A percentile compares a stretch with the other conserved stretches of the same genome.
Conservation (phyloP, 2,797 vertebrate species). For the Sphenopsis melanotis region DNA sequence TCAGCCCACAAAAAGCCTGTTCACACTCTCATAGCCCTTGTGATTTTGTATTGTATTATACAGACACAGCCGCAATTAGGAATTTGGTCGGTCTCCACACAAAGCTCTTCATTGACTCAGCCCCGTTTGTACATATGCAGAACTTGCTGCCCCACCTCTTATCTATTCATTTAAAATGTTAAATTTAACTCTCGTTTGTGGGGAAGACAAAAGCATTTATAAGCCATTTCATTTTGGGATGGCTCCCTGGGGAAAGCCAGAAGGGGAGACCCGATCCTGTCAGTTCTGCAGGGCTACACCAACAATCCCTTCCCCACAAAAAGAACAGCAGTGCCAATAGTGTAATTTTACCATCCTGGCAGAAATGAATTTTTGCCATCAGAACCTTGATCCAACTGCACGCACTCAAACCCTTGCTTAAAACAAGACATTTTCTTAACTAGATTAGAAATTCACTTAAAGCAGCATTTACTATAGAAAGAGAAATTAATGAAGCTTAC, state of each 20-base stretch:
- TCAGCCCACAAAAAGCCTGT: neutral
- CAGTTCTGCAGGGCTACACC: neutral
- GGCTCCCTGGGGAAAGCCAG: neutral
- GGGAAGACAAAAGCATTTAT: neutral
- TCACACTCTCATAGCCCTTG: neutral
- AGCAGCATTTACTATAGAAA: neutral
- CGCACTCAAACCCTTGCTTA: neutral
- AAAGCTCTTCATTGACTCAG: neutral
- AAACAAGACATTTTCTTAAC: neutral
- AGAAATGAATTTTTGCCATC: neutral
- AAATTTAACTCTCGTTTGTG: neutral
- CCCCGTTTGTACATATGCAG: neutral
- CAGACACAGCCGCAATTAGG: neutral
- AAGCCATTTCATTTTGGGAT: neutral
- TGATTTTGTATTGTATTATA: neutral
- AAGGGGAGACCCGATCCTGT: accelerated
- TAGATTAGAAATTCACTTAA: neutral
- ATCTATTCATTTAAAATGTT: neutral
- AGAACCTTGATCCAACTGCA: neutral
- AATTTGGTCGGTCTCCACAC: neutral
- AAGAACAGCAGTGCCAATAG: neutral
- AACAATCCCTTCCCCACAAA: neutral
- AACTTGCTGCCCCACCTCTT: neutral
- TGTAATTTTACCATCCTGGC: neutral
- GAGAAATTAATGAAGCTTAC: neutral